phyloP scores from a whole-genome alignment of 2,888 invertebrate species.

The Mythimna impura region DNA sequence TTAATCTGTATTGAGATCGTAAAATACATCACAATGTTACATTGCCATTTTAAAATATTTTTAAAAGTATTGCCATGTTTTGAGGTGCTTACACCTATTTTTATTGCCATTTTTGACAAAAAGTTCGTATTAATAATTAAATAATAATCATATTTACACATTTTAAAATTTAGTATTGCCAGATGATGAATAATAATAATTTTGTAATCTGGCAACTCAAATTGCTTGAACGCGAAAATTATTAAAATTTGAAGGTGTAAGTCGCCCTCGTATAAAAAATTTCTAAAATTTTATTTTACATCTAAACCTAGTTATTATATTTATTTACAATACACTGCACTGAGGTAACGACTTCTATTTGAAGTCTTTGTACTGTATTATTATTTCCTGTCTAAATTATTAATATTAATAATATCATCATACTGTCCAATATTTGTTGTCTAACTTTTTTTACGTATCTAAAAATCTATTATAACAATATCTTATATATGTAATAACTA shows the following conservation, averaged over 20 bases:
- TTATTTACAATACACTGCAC: constrained; percentile 88
- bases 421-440: constrained; percentile 74
- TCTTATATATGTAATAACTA: constrained; percentile 88
- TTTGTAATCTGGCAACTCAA: constrained; percentile 59
- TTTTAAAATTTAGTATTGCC: constrained; percentile 60
- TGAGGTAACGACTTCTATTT: constrained; percentile 80
- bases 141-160: constrained; percentile 64
- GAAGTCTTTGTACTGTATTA: constrained; percentile 70
- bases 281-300: constrained; percentile 74
- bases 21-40: constrained; percentile 85
- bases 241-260: constrained; percentile 75
- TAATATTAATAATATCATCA: constrained; percentile 73
- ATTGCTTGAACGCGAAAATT: constrained; percentile 60
- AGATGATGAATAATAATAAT: constrained; percentile 46
- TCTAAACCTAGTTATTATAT: constrained; percentile 72
- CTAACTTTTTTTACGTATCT: constrained; percentile 74
- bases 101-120: constrained; percentile 49
- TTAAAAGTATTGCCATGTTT: constrained; percentile 76
- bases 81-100: constrained; percentile 72
- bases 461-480: constrained; percentile 73
- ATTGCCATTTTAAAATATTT: constrained; percentile 77
- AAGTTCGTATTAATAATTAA: constrained; percentile 60
- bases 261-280: constrained; percentile 80
- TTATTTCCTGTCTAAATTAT: constrained; percentile 73
- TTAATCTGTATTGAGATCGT: constrained; percentile 86